phyloP scores from a whole-genome alignment of 2,888 invertebrate species.

The Agriotes lineatus region DNA sequence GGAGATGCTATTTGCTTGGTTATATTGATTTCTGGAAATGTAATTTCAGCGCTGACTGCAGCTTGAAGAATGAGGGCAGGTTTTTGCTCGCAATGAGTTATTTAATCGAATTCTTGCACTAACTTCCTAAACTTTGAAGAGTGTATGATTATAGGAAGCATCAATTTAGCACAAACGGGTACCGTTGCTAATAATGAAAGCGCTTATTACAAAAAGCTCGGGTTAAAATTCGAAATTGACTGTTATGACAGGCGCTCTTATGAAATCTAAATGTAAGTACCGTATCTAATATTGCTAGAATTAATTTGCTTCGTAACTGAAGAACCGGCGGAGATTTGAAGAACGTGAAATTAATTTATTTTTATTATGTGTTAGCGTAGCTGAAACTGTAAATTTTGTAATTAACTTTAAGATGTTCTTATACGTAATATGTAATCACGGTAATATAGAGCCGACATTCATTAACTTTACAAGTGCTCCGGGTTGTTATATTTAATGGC shows the following conservation, averaged over 20 bases:
- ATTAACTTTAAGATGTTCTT: constrained; percentile 56
- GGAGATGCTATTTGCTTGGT: constrained; percentile 60
- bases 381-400: constrained; percentile 57
- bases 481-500: constrained; percentile 54
- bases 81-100: background rate
- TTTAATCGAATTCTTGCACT: too few species aligned
- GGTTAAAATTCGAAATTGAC: background rate
- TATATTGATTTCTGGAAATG: constrained; percentile 58
- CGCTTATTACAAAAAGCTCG: background rate
- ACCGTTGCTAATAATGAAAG: background rate
- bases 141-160: too few species aligned
- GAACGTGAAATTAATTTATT: constrained; percentile 53
- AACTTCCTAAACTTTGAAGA: too few species aligned
- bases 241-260: constrained; percentile 3
- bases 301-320: constrained; percentile 11
- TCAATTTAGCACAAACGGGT: background rate
- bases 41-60: constrained; percentile 30
- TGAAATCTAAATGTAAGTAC: constrained; percentile 4
- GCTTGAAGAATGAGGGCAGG: constrained; percentile 13
- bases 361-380: constrained; percentile 52
- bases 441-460: constrained; percentile 55
- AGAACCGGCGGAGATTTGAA: constrained; percentile 29
- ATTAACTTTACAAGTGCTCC: constrained; percentile 55
- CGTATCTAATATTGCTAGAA: constrained; percentile 10
- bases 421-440: constrained; percentile 55